Evolutionary conservation across 2,888 invertebrate genomes (phyloP).

Genomic region (Sarcophaga caerulescens): DNA sequence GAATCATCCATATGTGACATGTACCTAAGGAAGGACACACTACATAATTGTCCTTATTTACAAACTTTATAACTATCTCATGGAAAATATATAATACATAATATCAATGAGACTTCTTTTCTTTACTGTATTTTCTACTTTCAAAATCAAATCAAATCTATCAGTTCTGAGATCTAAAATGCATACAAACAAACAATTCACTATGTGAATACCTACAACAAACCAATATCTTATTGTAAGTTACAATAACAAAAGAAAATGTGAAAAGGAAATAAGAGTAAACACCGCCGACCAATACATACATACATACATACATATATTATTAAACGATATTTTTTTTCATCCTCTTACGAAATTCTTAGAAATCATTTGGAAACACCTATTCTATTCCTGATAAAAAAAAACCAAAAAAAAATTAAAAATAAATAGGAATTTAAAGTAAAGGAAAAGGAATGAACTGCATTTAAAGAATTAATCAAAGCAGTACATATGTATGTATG

Average conservation of each 20-base stretch:
- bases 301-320: not conserved
- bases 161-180: not conserved
- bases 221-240: not conserved
- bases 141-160: too few relatives aligned
- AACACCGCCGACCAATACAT: conserved; percentile 41
- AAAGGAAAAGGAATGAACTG: conserved; percentile 51
- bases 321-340: conserved; percentile 56
- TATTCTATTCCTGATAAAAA: conserved; percentile 39
- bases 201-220: not conserved
- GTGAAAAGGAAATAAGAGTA: conserved; percentile 31
- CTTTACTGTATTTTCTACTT: too few relatives aligned
- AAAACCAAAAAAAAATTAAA: conserved; percentile 18
- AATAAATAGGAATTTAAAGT: conserved; percentile 15
- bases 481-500: not conserved
- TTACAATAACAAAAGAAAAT: not conserved
- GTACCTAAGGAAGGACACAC: conserved; percentile 43
- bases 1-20: conserved; percentile 44
- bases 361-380: conserved; percentile 59
- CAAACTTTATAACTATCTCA: not conserved
- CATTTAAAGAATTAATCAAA: conserved; percentile 9
- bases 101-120: too few relatives aligned
- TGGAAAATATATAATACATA: not conserved
- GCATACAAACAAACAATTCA: too few relatives aligned
- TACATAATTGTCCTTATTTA: not conserved
- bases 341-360: conserved; percentile 56